phyloP scores from a whole-genome alignment of 2,797 vertebrate genomes.

The Oceanodroma leucorhoa region DNA sequence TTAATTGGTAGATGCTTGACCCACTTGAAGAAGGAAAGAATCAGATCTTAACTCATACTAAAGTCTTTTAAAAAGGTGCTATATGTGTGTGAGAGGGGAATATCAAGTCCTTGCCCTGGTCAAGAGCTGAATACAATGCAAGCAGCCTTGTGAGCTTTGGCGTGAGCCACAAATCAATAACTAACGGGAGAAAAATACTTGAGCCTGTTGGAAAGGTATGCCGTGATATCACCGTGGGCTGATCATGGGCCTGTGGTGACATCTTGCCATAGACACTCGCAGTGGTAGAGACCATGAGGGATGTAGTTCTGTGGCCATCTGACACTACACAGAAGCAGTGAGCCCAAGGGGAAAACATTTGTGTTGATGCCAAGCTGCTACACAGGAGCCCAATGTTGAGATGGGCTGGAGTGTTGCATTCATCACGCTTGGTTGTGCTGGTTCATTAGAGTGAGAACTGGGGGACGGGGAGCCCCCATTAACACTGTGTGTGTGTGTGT shows the following conservation, averaged over 20 bases:
- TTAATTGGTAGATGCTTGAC: neutral
- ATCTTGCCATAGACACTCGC: neutral
- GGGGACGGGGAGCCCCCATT: rapidly evolving
- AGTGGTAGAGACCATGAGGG: neutral
- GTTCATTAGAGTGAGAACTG: neutral
- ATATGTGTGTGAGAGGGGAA: neutral
- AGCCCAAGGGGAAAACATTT: neutral
- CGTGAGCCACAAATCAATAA: neutral
- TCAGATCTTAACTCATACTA: neutral
- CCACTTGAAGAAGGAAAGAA: neutral
- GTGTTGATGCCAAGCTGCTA: neutral
- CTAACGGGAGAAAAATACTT: neutral
- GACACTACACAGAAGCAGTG: neutral
- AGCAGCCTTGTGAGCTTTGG: neutral
- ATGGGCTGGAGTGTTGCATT: neutral
- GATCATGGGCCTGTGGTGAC: neutral
- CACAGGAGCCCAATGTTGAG: neutral
- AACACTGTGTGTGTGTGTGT: rapidly evolving
- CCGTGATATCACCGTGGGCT: neutral
- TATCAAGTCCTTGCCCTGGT: neutral
- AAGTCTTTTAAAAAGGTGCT: neutral
- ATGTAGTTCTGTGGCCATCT: neutral
- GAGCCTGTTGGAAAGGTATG: neutral
- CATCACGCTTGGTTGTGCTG: neutral
- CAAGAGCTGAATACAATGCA: neutral